Conservation (phyloP, 2,888 invertebrate genomes). For the Acrobasis repandana region DNA sequence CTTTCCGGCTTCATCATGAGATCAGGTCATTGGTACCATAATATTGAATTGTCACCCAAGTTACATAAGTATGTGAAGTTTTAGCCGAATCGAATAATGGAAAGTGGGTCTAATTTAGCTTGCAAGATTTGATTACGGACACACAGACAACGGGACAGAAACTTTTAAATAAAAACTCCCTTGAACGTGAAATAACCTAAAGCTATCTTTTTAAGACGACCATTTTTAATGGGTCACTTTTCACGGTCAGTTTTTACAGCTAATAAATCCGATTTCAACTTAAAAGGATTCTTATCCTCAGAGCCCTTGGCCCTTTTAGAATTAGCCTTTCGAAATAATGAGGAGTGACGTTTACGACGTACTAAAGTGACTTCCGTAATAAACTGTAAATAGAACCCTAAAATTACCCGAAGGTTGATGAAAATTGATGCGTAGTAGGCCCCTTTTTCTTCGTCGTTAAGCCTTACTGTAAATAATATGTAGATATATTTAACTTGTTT, state of each 20-base stretch:
- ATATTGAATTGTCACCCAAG: too few relatives aligned
- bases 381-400: constrained; percentile 32
- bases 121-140: too few relatives aligned
- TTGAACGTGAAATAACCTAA: background rate
- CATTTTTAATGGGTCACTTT: background rate
- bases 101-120: too few relatives aligned
- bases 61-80: too few relatives aligned
- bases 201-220: background rate
- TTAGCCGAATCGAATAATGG: too few relatives aligned
- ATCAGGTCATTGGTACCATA: too few relatives aligned
- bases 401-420: constrained; percentile 32
- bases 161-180: too few relatives aligned
- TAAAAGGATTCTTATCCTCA: constrained; percentile 23
- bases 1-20: too few relatives aligned
- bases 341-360: constrained; percentile 58
- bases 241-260: constrained; percentile 19
- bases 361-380: constrained; percentile 42
- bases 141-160: too few relatives aligned
- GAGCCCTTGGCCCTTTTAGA: constrained; percentile 42
- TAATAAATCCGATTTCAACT: constrained; percentile 18
- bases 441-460: background rate
- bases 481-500: too few relatives aligned
- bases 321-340: constrained; percentile 48
- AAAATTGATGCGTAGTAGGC: constrained; percentile 33
- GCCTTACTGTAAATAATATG: too few relatives aligned